Evolutionary conservation across 2,113 vertebrate species (phyloP).

Genomic region (Todiramphus chloris): DNA sequence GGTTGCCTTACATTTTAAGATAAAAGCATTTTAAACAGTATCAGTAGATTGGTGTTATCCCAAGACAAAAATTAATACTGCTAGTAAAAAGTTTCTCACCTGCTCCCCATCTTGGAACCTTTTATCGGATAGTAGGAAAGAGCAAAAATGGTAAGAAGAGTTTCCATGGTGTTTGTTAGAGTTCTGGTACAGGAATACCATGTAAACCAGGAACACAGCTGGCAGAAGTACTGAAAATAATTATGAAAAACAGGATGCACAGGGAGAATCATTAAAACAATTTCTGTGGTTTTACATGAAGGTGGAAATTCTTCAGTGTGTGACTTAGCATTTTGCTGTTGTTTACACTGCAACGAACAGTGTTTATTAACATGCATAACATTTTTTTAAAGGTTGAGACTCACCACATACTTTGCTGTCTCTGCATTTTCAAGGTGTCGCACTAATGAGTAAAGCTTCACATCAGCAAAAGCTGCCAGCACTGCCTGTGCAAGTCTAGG

Average conservation of each 20-base stretch:
- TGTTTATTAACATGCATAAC: background rate
- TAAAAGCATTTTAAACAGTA: background rate
- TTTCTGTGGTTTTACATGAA: background rate
- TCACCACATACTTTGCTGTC: conserved; percentile 87
- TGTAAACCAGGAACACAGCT: conserved; percentile 95
- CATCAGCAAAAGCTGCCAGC: conserved; percentile 86
- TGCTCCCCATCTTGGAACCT: conserved; percentile 80
- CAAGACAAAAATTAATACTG: background rate
- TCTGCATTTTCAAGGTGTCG: conserved; percentile 78
- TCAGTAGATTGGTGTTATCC: background rate
- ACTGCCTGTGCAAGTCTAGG: conserved; percentile 86
- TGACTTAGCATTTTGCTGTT: background rate
- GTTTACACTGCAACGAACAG: background rate
- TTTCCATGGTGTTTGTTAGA: conserved; percentile 93
- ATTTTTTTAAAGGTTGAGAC: background rate
- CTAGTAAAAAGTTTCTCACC: conserved; percentile 73
- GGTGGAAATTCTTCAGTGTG: background rate
- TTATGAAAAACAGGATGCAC: background rate
- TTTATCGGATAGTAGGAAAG: conserved; percentile 89
- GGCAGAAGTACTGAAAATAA: conserved; percentile 87
- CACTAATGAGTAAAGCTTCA: conserved; percentile 85
- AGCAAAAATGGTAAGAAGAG: conserved; percentile 84
- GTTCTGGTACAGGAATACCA: conserved; percentile 97
- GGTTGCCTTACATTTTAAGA: background rate
- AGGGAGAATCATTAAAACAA: background rate